A percentile compares a stretch with the other conserved stretches of the same genome.
phyloP scores from a whole-genome alignment of 2,113 vertebrate species.

The Mormyrus iriodes region DNA sequence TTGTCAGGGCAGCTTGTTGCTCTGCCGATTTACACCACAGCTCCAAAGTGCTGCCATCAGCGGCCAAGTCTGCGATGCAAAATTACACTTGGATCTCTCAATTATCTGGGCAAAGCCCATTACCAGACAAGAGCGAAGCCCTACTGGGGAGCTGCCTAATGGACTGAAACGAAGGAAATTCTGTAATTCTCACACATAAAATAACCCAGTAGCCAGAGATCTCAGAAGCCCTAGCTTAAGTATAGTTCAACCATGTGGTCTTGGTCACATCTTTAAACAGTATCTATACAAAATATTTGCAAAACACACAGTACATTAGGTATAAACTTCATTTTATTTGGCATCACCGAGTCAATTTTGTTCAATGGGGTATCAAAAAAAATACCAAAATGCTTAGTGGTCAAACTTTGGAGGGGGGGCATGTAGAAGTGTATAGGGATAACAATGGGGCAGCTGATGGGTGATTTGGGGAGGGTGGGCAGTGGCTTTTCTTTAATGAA shows the following conservation, averaged over 20 bases:
- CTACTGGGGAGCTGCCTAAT: neutral
- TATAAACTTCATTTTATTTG: slow-evolving; percentile 21
- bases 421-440: neutral
- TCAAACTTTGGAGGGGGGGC: neutral
- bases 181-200: too few relatives aligned
- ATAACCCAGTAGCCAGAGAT: too few relatives aligned
- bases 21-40: neutral
- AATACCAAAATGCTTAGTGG: neutral
- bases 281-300: neutral
- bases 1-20: neutral
- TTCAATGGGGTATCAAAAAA: slow-evolving; percentile 5
- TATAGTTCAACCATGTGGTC: neutral
- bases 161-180: neutral
- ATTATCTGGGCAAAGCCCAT: neutral
- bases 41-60: neutral
- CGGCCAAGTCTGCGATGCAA: neutral
- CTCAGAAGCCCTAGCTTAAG: neutral
- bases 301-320: neutral
- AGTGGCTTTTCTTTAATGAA: neutral
- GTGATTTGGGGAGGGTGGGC: neutral
- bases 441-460: neutral
- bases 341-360: neutral
- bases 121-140: neutral
- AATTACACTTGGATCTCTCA: neutral
- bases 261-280: neutral